Conservation (phyloP, 2,797 vertebrate species). For the Anas georgica region DNA sequence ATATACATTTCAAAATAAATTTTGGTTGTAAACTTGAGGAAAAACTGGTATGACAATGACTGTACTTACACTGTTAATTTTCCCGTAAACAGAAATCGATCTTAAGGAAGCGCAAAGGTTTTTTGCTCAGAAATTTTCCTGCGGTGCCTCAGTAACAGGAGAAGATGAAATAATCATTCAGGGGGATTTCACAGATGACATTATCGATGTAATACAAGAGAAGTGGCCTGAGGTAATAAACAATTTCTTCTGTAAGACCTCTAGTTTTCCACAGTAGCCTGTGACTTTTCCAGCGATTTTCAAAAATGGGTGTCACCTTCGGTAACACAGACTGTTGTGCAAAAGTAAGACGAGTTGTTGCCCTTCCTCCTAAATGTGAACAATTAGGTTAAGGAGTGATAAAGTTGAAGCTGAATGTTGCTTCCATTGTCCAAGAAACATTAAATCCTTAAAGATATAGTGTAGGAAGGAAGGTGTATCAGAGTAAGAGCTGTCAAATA, state of each 20-base stretch:
- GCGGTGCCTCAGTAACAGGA: constrained; percentile 95
- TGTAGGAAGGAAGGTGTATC: background rate
- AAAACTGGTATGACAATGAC: background rate
- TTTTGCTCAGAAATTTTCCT: constrained; percentile 99
- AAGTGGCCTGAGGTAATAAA: constrained; percentile 95
- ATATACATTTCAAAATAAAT: too few relatives aligned
- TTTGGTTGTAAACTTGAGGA: background rate
- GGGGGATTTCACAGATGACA: constrained; percentile 99
- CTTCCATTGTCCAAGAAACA: background rate
- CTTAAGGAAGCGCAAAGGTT: constrained; percentile 99
- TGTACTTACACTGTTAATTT: background rate
- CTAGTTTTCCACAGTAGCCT: background rate
- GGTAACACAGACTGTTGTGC: background rate
- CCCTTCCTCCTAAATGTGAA: background rate
- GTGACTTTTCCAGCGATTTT: background rate
- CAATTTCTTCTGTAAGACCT: background rate
- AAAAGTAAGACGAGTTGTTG: background rate
- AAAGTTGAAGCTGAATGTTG: background rate
- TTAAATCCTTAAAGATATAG: background rate
- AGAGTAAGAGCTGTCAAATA: background rate
- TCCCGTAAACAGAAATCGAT: constrained; percentile 87
- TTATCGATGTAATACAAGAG: constrained; percentile 98
- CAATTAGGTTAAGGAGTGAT: background rate
- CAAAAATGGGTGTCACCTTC: background rate
- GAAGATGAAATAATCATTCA: constrained; percentile 99